Conservation (phyloP, 2,113 vertebrate species). For the Narcine bancroftii region DNA sequence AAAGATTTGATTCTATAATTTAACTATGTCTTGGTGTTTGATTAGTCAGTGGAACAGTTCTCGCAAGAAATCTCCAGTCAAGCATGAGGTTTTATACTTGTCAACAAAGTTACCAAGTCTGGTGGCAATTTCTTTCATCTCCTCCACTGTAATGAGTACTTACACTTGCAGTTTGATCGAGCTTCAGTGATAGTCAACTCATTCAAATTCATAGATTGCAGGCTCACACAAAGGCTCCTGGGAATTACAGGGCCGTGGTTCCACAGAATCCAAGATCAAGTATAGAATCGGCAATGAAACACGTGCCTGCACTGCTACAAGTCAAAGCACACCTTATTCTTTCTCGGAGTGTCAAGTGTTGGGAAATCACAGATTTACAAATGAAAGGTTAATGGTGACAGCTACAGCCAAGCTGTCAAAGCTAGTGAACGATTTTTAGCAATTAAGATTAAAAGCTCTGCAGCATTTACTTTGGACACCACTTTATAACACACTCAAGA, state of each 20-base stretch:
- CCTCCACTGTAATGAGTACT: not conserved
- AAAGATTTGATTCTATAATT: no score
- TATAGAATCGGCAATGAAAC: not conserved
- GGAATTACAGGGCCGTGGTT: not conserved
- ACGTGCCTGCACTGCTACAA: not conserved
- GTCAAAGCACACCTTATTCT: conserved; percentile 1
- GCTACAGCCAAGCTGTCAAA: conserved; percentile 14
- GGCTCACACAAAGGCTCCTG: not conserved
- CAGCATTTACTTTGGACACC: conserved; percentile 17
- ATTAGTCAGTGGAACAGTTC: no score
- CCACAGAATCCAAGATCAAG: not conserved
- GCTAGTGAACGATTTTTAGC: not conserved
- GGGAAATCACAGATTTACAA: not conserved
- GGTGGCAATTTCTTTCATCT: not conserved
- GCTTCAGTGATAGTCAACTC: not conserved
- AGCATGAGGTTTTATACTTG: not conserved
- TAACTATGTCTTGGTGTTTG: no score
- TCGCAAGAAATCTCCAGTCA: no score
- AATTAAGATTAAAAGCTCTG: conserved; percentile 24
- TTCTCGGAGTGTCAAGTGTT: not conserved
- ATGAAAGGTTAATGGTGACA: conserved; percentile 24
- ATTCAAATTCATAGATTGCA: not conserved
- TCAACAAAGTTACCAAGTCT: not conserved
- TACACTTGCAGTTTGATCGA: not conserved
- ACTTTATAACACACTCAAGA: not conserved